Evolutionary conservation across 2,888 invertebrate species (phyloP).

Genomic region (Eupithecia tripunctaria): DNA sequence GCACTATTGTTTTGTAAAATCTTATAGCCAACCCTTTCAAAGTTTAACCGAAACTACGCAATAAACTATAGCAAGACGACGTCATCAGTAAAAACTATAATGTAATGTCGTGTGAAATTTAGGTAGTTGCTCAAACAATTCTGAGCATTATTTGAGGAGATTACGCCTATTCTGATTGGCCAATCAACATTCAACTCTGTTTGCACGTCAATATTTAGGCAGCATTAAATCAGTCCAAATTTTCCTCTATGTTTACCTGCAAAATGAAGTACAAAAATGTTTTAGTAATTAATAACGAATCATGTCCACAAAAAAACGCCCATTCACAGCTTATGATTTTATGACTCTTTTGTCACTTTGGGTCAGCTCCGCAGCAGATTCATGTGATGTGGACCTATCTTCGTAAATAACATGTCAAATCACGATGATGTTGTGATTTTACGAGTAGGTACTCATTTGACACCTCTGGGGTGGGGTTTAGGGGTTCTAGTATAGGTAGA

Average conservation of each 20-base stretch:
- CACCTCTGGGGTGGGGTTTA: too few species aligned
- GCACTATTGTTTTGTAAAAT: not conserved
- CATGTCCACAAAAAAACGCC: not conserved
- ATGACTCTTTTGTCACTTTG: not conserved
- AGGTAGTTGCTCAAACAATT: not conserved
- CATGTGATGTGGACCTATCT: not conserved
- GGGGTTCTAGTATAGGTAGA: too few species aligned
- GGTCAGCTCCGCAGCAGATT: not conserved
- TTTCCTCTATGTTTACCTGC: not conserved
- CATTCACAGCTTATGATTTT: not conserved
- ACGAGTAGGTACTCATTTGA: not conserved
- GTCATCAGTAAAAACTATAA: not conserved
- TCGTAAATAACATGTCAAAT: not conserved
- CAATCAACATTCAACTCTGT: not conserved
- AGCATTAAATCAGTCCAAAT: not conserved
- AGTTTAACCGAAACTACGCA: not conserved
- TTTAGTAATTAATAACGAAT: not conserved
- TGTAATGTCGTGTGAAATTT: not conserved
- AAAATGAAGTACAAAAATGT: not conserved
- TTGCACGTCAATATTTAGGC: not conserved
- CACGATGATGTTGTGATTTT: not conserved
- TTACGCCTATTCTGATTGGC: constrained; percentile 4
- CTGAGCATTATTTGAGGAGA: not conserved
- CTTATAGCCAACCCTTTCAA: not conserved
- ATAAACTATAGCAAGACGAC: not conserved